phyloP scores from a whole-genome alignment of 2,797 vertebrate genomes.

The Limnodromus scolopaceus region DNA sequence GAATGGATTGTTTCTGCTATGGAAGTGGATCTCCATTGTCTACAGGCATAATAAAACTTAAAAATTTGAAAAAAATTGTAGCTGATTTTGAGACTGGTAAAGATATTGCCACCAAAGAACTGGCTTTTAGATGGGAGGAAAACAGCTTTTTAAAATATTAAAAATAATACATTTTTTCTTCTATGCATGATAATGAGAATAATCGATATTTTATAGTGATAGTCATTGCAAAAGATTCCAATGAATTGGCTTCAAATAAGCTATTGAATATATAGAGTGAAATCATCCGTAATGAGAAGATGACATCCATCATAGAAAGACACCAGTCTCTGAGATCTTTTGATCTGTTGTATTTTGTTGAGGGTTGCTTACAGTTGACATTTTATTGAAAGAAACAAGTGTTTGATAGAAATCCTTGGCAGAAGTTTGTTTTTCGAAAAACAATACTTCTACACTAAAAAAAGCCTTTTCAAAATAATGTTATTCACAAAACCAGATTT shows the following conservation, averaged over 20 bases:
- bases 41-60: neutral
- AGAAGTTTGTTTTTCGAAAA: fast-evolving
- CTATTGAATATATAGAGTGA: neutral
- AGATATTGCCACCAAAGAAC: neutral
- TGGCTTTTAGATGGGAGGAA: neutral
- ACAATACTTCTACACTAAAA: fast-evolving
- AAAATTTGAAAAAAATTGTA: neutral
- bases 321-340: neutral
- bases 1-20: neutral
- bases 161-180: neutral
- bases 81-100: neutral
- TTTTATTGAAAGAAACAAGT: neutral
- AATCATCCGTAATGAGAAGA: neutral
- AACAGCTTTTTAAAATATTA: neutral
- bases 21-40: neutral
- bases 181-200: neutral
- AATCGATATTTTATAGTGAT: neutral
- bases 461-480: neutral
- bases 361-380: neutral
- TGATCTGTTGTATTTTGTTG: neutral
- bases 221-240: neutral
- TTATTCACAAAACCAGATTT: neutral
- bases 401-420: neutral
- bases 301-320: neutral
- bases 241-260: neutral